Evolutionary conservation across 2,797 vertebrate genomes (phyloP), one percentile per base, ranked within the genome.

Genomic region (Anguilla megastoma): DNA sequence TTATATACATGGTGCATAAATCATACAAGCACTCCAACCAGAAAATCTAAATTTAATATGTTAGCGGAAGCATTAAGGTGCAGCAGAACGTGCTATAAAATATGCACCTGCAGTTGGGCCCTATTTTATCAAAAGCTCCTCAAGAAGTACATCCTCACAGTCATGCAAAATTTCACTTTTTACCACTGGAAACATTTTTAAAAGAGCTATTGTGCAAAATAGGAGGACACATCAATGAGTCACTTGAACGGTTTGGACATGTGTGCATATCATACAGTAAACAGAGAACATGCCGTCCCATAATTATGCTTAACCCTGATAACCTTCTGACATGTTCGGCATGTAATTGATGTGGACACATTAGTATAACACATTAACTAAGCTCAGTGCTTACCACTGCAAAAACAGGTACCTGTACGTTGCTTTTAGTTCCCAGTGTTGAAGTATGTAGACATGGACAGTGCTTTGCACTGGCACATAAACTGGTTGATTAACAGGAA

Each of bases 1-100:
- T 82, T 9, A 82, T 82, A 21, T n/a, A 30, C 45, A 48, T 45
- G 36, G 76, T 80, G 76, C 76, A 50, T 48, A 82, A 82, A 48
- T 79, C 74, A 79, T 79, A 82, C 41, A 48, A 45, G 18, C 79
- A 50, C 21, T 48, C 79, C 41, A 18, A 80, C 12, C 30, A 80
- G 30, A 50, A 82, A 50, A 82, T 48, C 45, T 24, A n/a, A 50
- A 82, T 48, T 1, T 50, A 48, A 50, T 45, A 18, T 82, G 36
- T 48, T 50, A 82, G 45, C n/a, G 79, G 24, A 48, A 50, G 79
- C 79, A 82, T 18, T 48, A 79, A 79, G 74, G 33, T 33, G 33
- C 27, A 79, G 36, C 74, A 79, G 16, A 79, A 12, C 16, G 41
- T 36, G 33, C 74, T 41, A 45, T 79, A 24, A 41, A 79, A 79